Base-by-base conservation (phyloP, 2,113 vertebrate genomes). In the Mormyrus iriodes region DNA sequence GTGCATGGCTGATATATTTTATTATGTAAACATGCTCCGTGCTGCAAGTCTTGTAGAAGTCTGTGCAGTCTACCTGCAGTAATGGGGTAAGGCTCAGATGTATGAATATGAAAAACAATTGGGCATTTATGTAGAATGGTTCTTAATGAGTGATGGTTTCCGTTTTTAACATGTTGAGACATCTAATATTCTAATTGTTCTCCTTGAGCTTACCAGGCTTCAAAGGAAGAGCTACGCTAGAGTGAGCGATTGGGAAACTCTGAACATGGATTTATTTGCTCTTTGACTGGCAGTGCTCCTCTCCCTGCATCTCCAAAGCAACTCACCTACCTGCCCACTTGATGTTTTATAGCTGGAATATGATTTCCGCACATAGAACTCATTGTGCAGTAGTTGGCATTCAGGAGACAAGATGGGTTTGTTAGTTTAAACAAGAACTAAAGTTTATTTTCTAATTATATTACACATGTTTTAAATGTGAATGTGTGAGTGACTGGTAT, bases 191-290 rank as follows among this genome's bases (percentile, higher is more conserved):
- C 91, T 91, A 93, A 93, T 92, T 90, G 92, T 93, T 95, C 93
- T 90, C 93, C 6, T 89, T 92, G 92, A 93, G 91, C 90, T 90
- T 91, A 93, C 90, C 88, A 88, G 42, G 90, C 92, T 93, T 95
- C 93, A 94, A 94, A 94, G 92, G 93, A 93, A 90, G 93, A 91
- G 85, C 27, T 52, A 27, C 9, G 10, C 53, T 51, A 35, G 13
- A 35, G 49, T n/a, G 55, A 27, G 15, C 73, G 92, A 89, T 90
- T 90, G 89, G 90, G 88, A 92, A 94, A 94, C 92, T 93, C 93
- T 92, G 93, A 93, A 94, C 91, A 93, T 91, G 90, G 93, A 92
- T 94, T 95, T 95, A 93, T 94, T 94, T 94, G 91, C 93, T 92
- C 92, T 55, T 90, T 93, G 93, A 93, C 92, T 91, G 91, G 87